Base-by-base conservation (phyloP, 2,888 invertebrate species). In the Celastrina argiolus region DNA sequence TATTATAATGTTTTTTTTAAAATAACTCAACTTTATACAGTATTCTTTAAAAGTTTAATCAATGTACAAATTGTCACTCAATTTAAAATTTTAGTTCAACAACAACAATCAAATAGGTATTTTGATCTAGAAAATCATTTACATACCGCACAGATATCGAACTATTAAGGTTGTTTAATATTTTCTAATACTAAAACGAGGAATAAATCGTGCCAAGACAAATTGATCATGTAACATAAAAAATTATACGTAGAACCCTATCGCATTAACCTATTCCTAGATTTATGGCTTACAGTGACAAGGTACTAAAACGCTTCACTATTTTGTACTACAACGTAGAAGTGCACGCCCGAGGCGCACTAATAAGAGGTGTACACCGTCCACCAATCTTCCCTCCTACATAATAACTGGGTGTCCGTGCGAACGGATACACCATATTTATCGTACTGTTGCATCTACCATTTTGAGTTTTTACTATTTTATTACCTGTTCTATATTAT, bases 401-500 rank as follows among this genome's bases (percentile, higher is more conserved):
- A 77, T 82, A 83, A 82, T 83, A 75, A 81, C 72, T 74, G 70
- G 72, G 72, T 68, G 74, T 70, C 70, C 80, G 79, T 81, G 82
- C 78, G 83, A 83, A 82, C 81, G 80, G 75, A 79, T 78, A 78
- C 79, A 77, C 77, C 74, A 78, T 79, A 82, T 75, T 76, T 80
- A 78, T 81, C 78, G 77, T 77, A 79, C 65, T 63, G 65, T 67
- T 66, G 59, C 45, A 39, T 77, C 78, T 78, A 75, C 71, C 69
- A 66, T 65, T 59, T 59, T 34, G 36, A 22, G 39, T 61, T 61
- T 61, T 61, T 61, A 61, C 61, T 61, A 36, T 61, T 61, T 61
- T 61, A 61, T 61, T 39, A 39, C 61, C 12, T 14, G 61, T 12
- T 31, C 18, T 18, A 34, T 36, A 59, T 59, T 59, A 59, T 59